Percentiles rank a stretch among this genome's conserved stretches.
Evolutionary conservation across 2,113 vertebrate genomes (phyloP).

Genomic region (Oceanites oceanicus): DNA sequence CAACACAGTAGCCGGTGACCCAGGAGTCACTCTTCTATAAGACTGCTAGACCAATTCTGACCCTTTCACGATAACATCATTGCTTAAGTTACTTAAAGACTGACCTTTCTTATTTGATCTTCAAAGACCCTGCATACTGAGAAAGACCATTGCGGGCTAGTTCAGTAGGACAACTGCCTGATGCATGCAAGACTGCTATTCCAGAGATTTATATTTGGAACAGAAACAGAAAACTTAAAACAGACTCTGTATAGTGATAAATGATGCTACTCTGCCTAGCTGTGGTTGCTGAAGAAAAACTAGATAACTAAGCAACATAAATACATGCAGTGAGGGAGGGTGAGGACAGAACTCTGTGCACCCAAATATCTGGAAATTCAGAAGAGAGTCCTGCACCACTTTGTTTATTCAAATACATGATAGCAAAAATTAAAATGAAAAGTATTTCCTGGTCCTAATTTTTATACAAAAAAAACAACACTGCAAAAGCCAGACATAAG

Average conservation of each 20-base stretch:
- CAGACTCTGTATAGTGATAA: slow-evolving; percentile 46
- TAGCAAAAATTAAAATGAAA: not conserved
- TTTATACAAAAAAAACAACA: not conserved
- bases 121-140: slow-evolving; percentile 62
- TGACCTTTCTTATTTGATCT: slow-evolving; percentile 68
- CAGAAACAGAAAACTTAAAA: slow-evolving; percentile 68
- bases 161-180: slow-evolving; percentile 60
- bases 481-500: not conserved
- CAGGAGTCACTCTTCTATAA: slow-evolving; percentile 9
- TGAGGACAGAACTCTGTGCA: not conserved
- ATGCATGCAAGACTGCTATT: slow-evolving; percentile 53
- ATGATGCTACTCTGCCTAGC: slow-evolving; percentile 53
- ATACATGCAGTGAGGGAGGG: not conserved
- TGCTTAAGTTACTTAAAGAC: slow-evolving; percentile 56
- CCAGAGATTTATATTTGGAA: slow-evolving; percentile 65
- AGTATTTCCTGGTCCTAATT: slow-evolving; percentile 3
- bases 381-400: not conserved
- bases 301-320: slow-evolving; percentile 32
- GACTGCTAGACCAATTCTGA: slow-evolving; percentile 33
- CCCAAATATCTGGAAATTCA: not conserved
- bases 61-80: slow-evolving; percentile 34
- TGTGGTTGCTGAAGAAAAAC: slow-evolving; percentile 33
- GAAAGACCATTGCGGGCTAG: slow-evolving; percentile 39
- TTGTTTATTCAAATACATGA: not conserved
- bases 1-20: slow-evolving; percentile 23